phyloP scores from a whole-genome alignment of 1,140 invertebrate genomes.

The Musca domestica region DNA sequence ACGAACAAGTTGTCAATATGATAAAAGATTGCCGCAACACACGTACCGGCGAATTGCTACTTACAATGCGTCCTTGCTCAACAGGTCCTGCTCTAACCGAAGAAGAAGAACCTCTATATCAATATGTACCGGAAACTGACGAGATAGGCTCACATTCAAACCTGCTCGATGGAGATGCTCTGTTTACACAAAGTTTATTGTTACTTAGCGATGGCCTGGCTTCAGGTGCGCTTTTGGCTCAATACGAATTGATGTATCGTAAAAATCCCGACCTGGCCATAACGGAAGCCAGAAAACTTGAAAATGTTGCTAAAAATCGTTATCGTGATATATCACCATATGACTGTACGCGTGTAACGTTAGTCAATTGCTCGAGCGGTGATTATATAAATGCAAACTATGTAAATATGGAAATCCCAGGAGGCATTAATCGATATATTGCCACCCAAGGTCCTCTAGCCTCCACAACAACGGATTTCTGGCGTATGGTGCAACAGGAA shows the following conservation, averaged over 20 bases:
- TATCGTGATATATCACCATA: constrained; percentile 98
- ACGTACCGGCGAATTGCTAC: constrained; percentile 74
- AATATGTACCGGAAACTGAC: constrained; percentile 75
- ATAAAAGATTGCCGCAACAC: constrained; percentile 80
- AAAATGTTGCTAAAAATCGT: constrained; percentile 90
- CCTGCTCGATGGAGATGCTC: constrained; percentile 59
- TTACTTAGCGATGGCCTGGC: constrained; percentile 88
- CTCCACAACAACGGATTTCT: constrained; percentile 91
- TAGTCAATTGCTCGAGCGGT: constrained; percentile 72
- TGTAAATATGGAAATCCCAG: constrained; percentile 96
- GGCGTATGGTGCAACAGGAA: constrained; percentile 95
- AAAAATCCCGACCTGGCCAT: constrained; percentile 86
- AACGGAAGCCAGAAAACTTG: constrained; percentile 72
- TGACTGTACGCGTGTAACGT: constrained; percentile 87
- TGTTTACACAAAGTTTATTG: constrained; percentile 85
- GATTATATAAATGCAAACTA: constrained; percentile 99
- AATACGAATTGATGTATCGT: constrained; percentile 90
- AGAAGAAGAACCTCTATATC: constrained; percentile 73
- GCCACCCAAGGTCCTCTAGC: constrained; percentile 93
- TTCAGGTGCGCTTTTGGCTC: constrained; percentile 83
- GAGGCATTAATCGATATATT: constrained; percentile 93
- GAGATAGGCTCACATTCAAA: constrained; percentile 50
- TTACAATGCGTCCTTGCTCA: constrained; percentile 86
- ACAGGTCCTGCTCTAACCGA: constrained; percentile 29
- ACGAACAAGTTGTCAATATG: constrained; percentile 92